A percentile compares a stretch with the other conserved stretches of the same genome.
phyloP scores from a whole-genome alignment of 2,797 vertebrate genomes.

The Microctenopoma lineatum region DNA sequence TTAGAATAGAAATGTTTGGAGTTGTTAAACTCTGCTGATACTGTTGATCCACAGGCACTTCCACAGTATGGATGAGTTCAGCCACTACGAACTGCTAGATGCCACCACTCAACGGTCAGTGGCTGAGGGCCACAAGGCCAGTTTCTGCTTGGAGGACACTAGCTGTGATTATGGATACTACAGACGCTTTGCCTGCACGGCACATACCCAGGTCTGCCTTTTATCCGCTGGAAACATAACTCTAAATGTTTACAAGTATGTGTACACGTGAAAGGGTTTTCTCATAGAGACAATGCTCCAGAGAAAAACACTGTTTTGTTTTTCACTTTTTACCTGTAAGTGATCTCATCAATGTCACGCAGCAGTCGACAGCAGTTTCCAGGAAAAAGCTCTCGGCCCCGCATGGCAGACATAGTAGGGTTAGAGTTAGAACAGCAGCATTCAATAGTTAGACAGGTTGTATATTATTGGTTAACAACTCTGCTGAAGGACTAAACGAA shows the following conservation, averaged over 20 bases:
- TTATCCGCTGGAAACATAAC: conserved; percentile 6
- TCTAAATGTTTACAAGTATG: neutral
- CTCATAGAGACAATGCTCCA: neutral
- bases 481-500: too few relatives aligned
- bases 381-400: too few relatives aligned
- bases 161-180: conserved; percentile 98
- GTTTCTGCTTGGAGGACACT: conserved; percentile 98
- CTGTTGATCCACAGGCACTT: conserved; percentile 86
- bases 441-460: neutral
- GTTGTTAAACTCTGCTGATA: conserved; percentile 17
- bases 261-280: neutral
- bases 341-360: neutral
- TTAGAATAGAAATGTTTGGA: neutral
- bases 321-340: neutral
- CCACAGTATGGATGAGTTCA: conserved; percentile 99
- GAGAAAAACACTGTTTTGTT: neutral
- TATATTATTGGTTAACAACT: too few relatives aligned
- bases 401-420: neutral
- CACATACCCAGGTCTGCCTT: conserved; percentile 85
- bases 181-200: conserved; percentile 93
- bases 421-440: neutral
- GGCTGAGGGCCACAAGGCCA: conserved; percentile 98
- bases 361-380: neutral
- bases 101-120: conserved; percentile 88
- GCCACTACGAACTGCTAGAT: conserved; percentile 96